Conservation (phyloP, 2,797 vertebrate genomes). For the Urocyon cinereoargenteus region DNA sequence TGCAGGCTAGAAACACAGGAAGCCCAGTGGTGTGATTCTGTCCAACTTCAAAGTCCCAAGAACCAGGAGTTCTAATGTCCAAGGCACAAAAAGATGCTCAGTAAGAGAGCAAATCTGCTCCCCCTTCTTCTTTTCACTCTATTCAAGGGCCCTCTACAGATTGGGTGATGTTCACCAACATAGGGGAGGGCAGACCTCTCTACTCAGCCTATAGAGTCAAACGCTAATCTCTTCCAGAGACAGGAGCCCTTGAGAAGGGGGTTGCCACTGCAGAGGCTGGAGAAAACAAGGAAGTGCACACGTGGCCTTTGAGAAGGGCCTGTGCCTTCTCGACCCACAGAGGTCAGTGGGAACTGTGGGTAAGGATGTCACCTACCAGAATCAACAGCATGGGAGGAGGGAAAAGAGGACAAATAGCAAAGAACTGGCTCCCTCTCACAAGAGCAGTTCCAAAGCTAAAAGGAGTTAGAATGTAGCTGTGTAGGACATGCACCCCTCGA, state of each 20-base stretch:
- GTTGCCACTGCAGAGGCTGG: neutral
- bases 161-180: too few species aligned
- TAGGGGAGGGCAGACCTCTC: neutral
- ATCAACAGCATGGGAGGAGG: neutral
- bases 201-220: too few species aligned
- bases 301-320: neutral
- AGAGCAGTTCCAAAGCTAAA: neutral
- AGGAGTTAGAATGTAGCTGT: accelerated
- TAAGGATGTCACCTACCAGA: neutral
- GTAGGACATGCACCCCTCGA: neutral
- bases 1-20: neutral
- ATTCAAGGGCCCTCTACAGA: neutral
- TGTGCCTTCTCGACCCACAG: neutral
- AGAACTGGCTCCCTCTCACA: neutral
- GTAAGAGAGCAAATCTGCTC: neutral
- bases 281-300: neutral
- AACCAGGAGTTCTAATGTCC: neutral
- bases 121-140: neutral
- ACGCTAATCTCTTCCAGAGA: neutral
- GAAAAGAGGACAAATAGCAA: neutral
- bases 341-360: neutral
- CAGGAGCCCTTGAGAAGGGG: neutral
- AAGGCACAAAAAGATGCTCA: neutral
- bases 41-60: too few species aligned
- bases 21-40: too few species aligned